These are phyloP conservation scores for Cheirogaleus medius DNA, from an alignment of 2,113 vertebrate species.

Conservation along the genomic window DNA sequence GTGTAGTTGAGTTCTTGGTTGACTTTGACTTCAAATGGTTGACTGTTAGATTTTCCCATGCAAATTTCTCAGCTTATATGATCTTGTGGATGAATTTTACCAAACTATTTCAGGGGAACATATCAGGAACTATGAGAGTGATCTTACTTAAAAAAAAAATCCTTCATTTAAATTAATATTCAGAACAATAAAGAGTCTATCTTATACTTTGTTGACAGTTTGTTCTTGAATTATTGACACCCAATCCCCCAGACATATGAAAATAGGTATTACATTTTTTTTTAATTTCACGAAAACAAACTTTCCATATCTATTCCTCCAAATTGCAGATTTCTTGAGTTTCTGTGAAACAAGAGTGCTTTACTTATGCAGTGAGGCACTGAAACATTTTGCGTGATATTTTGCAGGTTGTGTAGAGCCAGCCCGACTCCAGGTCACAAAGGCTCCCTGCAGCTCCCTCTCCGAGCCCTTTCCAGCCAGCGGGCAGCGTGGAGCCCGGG, in stretches of 20 bases:
- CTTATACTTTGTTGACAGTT: not conserved
- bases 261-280: not conserved
- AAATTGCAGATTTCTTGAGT: not conserved
- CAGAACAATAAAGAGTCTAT: rapidly evolving
- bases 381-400: rapidly evolving
- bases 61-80: not conserved
- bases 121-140: not conserved
- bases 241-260: not conserved
- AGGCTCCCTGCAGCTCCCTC: rapidly evolving
- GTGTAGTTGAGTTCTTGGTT: not conserved
- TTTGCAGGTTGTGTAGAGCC: not conserved
- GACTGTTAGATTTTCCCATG: not conserved
- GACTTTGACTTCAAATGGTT: not conserved
- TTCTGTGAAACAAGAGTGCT: not conserved
- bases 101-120: not conserved
- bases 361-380: not conserved
- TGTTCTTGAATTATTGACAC: not conserved
- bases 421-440: not conserved
- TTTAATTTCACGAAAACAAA: not conserved
- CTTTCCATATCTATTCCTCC: not conserved
- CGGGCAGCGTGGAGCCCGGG: rapidly evolving
- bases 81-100: not conserved
- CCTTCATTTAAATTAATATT: not conserved
- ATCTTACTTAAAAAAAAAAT: not conserved
- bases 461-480: not conserved